phyloP scores from a whole-genome alignment of 2,888 invertebrate species.

The Monoplex corrugatus region DNA sequence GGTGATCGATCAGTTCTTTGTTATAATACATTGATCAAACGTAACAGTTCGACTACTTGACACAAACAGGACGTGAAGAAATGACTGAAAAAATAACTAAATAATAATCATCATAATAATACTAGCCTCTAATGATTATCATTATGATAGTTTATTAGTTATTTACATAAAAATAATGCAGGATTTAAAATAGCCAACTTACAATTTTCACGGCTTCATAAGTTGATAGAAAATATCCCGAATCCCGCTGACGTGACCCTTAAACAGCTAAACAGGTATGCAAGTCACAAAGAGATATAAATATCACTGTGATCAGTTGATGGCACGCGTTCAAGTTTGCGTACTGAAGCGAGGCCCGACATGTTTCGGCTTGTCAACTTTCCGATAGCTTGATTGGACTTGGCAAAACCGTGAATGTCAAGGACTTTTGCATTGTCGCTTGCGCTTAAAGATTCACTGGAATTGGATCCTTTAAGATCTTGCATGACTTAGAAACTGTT shows the following conservation, averaged over 20 bases:
- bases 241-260: background rate
- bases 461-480: background rate
- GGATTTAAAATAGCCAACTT: background rate
- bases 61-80: too few species aligned
- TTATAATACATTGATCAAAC: too few species aligned
- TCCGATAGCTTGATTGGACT: constrained; percentile 36
- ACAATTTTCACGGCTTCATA: background rate
- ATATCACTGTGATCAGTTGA: constrained; percentile 27
- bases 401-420: background rate
- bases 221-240: too few species aligned
- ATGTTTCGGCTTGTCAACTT: constrained; percentile 39
- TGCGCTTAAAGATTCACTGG: background rate
- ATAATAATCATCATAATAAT: too few species aligned
- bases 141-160: too few species aligned
- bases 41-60: too few species aligned
- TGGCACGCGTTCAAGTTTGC: constrained; percentile 44
- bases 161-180: background rate
- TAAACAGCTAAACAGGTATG: constrained; percentile 16
- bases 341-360: constrained; percentile 40
- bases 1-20: too few species aligned
- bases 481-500: background rate
- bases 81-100: too few species aligned
- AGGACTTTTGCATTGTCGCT: background rate
- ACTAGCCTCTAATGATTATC: too few species aligned
- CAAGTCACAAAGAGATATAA: constrained; percentile 25